Evolutionary conservation across 2,113 vertebrate genomes (phyloP).

Genomic region (Nansenia antarctica): DNA sequence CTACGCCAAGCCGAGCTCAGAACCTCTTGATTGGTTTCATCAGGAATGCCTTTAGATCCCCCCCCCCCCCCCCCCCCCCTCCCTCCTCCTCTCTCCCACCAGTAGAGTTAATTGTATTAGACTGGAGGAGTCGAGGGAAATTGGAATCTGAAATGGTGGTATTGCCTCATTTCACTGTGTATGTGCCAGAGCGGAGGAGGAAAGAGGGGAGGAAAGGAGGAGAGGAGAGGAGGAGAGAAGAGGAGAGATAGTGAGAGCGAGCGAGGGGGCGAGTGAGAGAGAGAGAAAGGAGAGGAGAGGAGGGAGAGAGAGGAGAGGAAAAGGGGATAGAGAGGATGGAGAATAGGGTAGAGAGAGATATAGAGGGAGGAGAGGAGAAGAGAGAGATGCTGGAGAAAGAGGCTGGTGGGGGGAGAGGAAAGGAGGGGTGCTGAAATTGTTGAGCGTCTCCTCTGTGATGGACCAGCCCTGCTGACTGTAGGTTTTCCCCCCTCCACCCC

Average conservation of each 20-base stretch:
- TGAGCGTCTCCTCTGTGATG: neutral
- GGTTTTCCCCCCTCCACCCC: neutral
- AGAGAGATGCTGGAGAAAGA: neutral
- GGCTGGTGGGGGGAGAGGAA: neutral
- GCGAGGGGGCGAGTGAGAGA: slow-evolving; percentile 1
- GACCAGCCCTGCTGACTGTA: neutral
- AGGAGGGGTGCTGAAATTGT: neutral
- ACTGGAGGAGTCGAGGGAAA: slow-evolving; percentile 57
- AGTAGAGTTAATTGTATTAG: slow-evolving; percentile 73
- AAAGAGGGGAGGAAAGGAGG: slow-evolving; percentile 18
- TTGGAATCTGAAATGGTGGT: slow-evolving; percentile 51
- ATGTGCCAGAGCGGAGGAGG: slow-evolving; percentile 38
- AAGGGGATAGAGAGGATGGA: slow-evolving; percentile 1
- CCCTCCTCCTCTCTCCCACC: slow-evolving; percentile 33
- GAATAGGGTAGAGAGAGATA: too few relatives aligned
- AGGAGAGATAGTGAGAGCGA: too few relatives aligned
- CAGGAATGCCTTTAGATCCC: slow-evolving; percentile 50
- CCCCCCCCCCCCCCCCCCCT: slow-evolving; percentile 27
- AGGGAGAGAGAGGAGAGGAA: slow-evolving; percentile 27
- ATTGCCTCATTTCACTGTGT: slow-evolving; percentile 44
- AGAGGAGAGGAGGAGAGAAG: neutral
- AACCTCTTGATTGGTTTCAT: slow-evolving; percentile 64
- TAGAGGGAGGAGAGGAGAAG: neutral
- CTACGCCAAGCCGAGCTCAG: too few relatives aligned
- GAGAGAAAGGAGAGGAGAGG: slow-evolving; percentile 16